Evolutionary conservation across 2,888 invertebrate species (phyloP), one percentile per base, ranked within the genome.

Genomic region (Choristoneura rosaceana): DNA sequence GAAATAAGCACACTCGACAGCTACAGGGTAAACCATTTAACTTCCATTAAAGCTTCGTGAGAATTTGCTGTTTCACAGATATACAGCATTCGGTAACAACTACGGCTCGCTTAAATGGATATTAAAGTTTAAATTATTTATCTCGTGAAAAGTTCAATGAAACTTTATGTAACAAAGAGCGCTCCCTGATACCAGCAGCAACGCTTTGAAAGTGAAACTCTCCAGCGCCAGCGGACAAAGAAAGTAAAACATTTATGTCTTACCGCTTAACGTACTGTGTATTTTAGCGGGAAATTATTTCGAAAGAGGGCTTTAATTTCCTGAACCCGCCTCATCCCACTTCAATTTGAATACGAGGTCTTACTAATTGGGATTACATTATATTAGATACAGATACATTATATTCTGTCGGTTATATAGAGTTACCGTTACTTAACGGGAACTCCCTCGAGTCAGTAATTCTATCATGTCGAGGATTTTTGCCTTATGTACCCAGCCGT

Each of bases 71-170:
- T 86, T 84, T 86, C 84, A 85, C 84, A 84, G 83, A 84, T 81
- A 84, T 84, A 84, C 81, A 81, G 82, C 79, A 81, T 82, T 81
- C 77, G 81, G 83, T 81, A 83, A 80, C 80, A 83, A 83, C 81
- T 83, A 83, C 81, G 80, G 82, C 81, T 84, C 85, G 83, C 84
- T 87, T 88, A 88, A 91, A 88, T 87, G 86, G 88, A 83, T 88
- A 90, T 90, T 89, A 88, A 88, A 90, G 84, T 90, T 90, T 88
- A 89, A 91, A 90, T 90, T 88, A 92, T 91, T 90, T 91, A 90
- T 89, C 87, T 87, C 83, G 78, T 75, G 79, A 81, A 88, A 89
- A 91, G 86, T 90, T 91, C 76, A 76, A 80, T 77, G 81, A 84
- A 86, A 89, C 84, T 90, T 89, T 81, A 81, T 80, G 83, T 83